Evolutionary conservation across 37 sponge, comb jelly and placozoan genomes (phyloP), one percentile per base, ranked within the genome.

Genomic region (Haliclona indistincta): DNA sequence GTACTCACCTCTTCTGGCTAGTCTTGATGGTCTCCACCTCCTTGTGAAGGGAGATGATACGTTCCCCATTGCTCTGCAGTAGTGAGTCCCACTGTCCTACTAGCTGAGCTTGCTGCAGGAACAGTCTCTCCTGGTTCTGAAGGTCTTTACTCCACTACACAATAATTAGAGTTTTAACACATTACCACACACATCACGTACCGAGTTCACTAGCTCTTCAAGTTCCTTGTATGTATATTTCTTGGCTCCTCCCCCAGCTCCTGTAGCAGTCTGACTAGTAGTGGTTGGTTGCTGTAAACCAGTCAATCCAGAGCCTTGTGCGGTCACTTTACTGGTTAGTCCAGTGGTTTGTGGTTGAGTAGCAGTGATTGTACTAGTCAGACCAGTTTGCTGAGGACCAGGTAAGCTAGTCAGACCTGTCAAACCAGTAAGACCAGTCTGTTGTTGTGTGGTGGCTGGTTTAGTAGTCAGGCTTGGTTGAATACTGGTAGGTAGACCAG

Each of bases 161-260:
- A 3, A 43, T 20, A 33, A 56, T 15, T 38, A 40, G n/a, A 71
- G 7, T 43, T 43, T 25, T 11, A 58, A n/a, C 11, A n/a, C 6
- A n/a, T n/a, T 17, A 47, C 15, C 15, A 47, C 51, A 47, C 10
- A 47, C 15, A 17, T 47, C 11, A 20, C 11, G 20, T 56, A 94
- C 94, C 82, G 82, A 84, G 55, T 90, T 84, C 22, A 98, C 81
- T 38, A 90, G 82, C 13, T 89, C 82, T 66, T 98, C 96, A 36
- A 98, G 91, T 76, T 98, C 84, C 53, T 83, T 91, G 67, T 86
- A 94, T 5, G 94, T 96, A 60, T 91, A 93, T 74, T 89, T 88
- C 54, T 77, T 58, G 7, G 6, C 60, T n/a, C 51, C 15, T 15
- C 51, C 51, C 15, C 51, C 51, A 47, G 13, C 51, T 47, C 51